phyloP scores from a whole-genome alignment of 2,113 vertebrate genomes.

The Lonchura striata region DNA sequence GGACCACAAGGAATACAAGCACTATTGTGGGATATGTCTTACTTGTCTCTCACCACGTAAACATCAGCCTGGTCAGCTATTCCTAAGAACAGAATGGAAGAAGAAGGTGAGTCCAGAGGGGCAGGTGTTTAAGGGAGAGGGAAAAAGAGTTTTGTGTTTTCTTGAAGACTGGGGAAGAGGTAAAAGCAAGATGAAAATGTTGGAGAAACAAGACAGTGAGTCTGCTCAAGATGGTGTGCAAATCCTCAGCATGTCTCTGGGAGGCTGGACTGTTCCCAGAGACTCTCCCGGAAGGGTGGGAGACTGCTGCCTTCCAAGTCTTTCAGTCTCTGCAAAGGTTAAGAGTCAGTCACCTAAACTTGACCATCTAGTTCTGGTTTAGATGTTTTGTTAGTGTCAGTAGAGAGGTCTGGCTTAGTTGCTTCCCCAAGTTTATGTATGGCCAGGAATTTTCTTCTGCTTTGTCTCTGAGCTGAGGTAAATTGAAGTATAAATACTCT shows the following conservation, averaged over 20 bases:
- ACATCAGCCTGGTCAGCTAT: background rate
- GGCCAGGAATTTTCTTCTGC: background rate
- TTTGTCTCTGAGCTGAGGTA: background rate
- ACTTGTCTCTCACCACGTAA: background rate
- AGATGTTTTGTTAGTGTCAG: background rate
- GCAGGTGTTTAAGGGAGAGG: background rate
- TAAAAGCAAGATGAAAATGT: background rate
- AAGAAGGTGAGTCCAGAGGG: background rate
- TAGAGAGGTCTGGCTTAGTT: background rate
- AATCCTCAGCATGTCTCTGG: background rate
- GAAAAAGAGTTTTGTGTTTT: background rate
- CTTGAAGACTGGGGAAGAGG: background rate
- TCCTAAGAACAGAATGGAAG: background rate
- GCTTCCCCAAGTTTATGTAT: background rate
- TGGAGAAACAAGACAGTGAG: background rate
- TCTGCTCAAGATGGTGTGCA: background rate
- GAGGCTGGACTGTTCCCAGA: background rate
- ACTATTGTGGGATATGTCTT: background rate
- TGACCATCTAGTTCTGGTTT: background rate
- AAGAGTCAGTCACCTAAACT: background rate
- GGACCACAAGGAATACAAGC: background rate
- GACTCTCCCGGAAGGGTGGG: background rate
- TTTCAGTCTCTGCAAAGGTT: background rate
- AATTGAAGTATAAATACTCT: background rate
- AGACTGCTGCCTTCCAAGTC: background rate